Conservation (phyloP, 2,113 vertebrate species). For the Chrysochloris asiatica region DNA sequence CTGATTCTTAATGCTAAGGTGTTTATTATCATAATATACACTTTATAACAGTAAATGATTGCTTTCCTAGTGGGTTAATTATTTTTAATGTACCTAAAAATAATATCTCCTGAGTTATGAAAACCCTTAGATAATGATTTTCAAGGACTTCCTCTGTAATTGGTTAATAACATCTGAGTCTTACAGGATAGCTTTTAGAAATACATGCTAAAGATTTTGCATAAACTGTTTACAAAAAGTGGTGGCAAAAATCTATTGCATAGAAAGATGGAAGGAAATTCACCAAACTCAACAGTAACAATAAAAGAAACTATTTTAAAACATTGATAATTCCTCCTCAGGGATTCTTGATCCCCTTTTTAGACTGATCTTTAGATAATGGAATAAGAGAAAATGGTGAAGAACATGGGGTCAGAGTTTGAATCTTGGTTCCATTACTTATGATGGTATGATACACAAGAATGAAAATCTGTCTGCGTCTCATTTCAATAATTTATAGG, state of each 20-base stretch:
- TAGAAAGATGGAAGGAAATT: neutral
- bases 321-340: neutral
- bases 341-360: neutral
- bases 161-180: constrained; percentile 29
- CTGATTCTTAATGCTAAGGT: constrained; percentile 1
- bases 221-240: neutral
- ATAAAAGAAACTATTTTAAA: neutral
- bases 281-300: neutral
- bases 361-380: neutral
- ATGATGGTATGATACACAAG: neutral
- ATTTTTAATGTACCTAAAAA: neutral
- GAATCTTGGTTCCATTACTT: neutral
- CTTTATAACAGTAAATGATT: neutral
- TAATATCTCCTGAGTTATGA: neutral
- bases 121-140: neutral
- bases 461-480: neutral
- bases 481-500: neutral
- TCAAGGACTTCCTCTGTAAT: neutral
- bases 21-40: neutral
- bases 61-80: neutral
- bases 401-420: neutral
- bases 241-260: neutral
- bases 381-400: neutral
- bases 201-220: neutral
- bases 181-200: neutral